Base-by-base conservation (phyloP, 1,140 invertebrate genomes). In the Drosophila micromelanica region DNA sequence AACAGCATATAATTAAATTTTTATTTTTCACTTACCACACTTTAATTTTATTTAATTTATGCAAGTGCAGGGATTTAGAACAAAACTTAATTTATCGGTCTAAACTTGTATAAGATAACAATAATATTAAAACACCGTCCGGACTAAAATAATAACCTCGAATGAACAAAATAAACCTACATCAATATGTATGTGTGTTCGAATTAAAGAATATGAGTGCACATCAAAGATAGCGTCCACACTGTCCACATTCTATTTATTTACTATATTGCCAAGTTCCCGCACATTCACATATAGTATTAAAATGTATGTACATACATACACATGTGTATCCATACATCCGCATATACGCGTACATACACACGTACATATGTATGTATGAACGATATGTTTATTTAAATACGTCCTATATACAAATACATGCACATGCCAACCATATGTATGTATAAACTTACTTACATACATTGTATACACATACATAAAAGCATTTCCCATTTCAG, bases 171-270 rank as follows among this genome's bases (percentile, higher is more conserved):
- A 65, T 51, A 40, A 38, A 32, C 9, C 37, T 56, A 40, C 23
- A 30, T 32, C 35, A n/a, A 40, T 27, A 15, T 46, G n/a, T 23
- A 30, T 64, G 27, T 37, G 37, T 13, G 60, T 60, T 52, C 43
- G 43, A 70, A 60, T 69, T 60, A 30, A 62, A 77, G 35, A 80
- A 74, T 86, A 70, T 80, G 77, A 86, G 61, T 74, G 63, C 77
- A 85, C 77, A 74, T 77, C 43, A 70, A 76, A 80, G 51, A 77
- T 76, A 80, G 61, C 77, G 52, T 85, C 81, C 67, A 86, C 81
- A 86, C 77, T 77, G 81, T 80, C 77, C 77, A 86, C 80, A 77
- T 84, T 84, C 61, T 76, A 45, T 62, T 70, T 85, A 67, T 77
- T 80, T 85, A 70, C 73, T 80, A 84, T 60, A 80, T 64, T 56